Evolutionary conservation across 2,888 invertebrate genomes (phyloP).

Genomic region (Exephanes ischioxanthus): DNA sequence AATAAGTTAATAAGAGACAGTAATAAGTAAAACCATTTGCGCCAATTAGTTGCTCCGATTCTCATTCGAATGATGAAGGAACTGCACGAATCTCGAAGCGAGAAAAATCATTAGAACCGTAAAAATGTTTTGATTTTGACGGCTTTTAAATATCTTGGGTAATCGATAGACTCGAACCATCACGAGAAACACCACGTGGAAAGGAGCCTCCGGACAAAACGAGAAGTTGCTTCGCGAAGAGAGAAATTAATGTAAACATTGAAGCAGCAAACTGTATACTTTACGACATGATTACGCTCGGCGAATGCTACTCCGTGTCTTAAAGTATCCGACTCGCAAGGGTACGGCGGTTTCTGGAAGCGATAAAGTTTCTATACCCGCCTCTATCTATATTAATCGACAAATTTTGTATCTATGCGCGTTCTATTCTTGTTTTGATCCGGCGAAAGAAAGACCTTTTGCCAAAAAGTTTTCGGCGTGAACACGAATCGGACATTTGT

Average conservation of each 20-base stretch:
- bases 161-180: neutral
- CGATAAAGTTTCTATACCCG: constrained; percentile 3
- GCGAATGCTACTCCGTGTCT: neutral
- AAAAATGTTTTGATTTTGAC: neutral
- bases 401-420: constrained; percentile 1
- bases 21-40: neutral
- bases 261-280: neutral
- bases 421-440: neutral
- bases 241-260: neutral
- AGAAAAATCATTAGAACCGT: neutral
- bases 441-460: too few relatives aligned
- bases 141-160: neutral
- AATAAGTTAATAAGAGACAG: neutral
- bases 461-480: too few relatives aligned
- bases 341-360: neutral
- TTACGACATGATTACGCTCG: neutral
- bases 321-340: neutral
- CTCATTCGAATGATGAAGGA: neutral
- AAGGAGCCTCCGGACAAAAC: neutral
- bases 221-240: neutral
- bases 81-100: too few relatives aligned
- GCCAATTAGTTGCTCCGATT: neutral
- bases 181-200: neutral
- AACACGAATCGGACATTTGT: too few relatives aligned
- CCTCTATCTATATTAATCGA: constrained; percentile 9